Percentiles rank a stretch among this genome's conserved stretches.
These are phyloP conservation scores for Nomada fabriciana DNA, from an alignment of 2,888 invertebrate genomes.

Conservation along the genomic window DNA sequence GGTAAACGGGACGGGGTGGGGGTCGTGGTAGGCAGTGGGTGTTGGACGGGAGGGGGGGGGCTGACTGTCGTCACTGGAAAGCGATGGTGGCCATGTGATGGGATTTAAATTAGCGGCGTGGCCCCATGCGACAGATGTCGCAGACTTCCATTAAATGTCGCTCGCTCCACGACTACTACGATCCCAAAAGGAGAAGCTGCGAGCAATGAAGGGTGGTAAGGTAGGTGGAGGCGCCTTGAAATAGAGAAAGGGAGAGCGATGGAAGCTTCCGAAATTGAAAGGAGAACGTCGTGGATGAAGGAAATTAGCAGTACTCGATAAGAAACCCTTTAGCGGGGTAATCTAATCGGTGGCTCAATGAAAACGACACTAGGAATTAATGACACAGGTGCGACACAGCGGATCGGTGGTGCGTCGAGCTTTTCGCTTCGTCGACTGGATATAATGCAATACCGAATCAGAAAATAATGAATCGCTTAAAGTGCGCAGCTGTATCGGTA, in stretches of 20 bases:
- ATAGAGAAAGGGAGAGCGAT: not conserved
- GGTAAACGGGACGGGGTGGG: slow-evolving; percentile 54
- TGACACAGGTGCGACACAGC: slow-evolving; percentile 30
- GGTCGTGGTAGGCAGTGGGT: not conserved
- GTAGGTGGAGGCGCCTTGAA: not conserved
- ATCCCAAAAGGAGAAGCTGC: slow-evolving; percentile 47
- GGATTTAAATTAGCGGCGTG: slow-evolving; percentile 81
- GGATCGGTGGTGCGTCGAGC: not conserved
- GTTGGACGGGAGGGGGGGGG: not conserved
- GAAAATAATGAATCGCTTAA: slow-evolving; percentile 7
- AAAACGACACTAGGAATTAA: slow-evolving; percentile 61
- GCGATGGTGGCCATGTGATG: slow-evolving; percentile 75
- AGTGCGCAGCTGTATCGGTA: not conserved
- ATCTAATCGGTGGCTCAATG: slow-evolving; percentile 50
- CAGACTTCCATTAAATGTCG: slow-evolving; percentile 82
- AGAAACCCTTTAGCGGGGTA: slow-evolving; percentile 48
- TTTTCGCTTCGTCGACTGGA: not conserved
- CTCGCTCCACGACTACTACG: slow-evolving; percentile 67
- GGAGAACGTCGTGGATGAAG: slow-evolving; percentile 40
- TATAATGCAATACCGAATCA: not conserved
- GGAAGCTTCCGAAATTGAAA: not conserved
- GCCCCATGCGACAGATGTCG: slow-evolving; percentile 79
- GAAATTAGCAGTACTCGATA: slow-evolving; percentile 63
- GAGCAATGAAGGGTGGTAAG: slow-evolving; percentile 17
- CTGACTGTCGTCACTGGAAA: slow-evolving; percentile 43